Evolutionary conservation across 2,888 invertebrate genomes (phyloP).

Genomic region (Trichogramma dendrolimi): DNA sequence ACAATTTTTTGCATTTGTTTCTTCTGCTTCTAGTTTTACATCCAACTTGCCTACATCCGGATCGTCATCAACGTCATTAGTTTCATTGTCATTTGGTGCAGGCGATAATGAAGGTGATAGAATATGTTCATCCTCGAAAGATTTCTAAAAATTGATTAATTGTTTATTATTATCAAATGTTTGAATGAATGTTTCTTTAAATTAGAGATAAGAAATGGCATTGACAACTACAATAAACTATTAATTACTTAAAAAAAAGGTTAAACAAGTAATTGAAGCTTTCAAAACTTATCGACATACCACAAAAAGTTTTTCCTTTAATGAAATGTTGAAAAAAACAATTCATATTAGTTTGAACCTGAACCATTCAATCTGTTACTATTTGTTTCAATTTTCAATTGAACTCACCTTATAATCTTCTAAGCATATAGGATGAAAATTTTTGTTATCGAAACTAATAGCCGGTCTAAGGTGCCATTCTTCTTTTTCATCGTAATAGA

Average conservation of each 20-base stretch:
- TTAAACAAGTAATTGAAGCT: not conserved
- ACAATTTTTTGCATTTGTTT: no score
- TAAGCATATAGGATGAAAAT: conserved; percentile 86
- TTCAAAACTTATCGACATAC: conserved; percentile 17
- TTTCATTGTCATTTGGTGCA: conserved; percentile 16
- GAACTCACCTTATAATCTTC: conserved; percentile 74
- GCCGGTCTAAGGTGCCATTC: conserved; percentile 94
- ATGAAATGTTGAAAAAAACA: conserved; percentile 14
- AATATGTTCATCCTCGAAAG: no score
- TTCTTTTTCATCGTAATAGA: conserved; percentile 56
- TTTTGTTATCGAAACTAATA: conserved; percentile 67
- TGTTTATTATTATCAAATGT: not conserved
- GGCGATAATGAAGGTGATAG: not conserved
- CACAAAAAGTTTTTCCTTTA: conserved; percentile 28
- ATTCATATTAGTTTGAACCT: not conserved
- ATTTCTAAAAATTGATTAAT: not conserved
- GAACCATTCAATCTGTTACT: no score
- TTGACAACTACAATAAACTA: not conserved
- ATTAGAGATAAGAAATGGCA: no score
- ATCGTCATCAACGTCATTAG: conserved; percentile 12
- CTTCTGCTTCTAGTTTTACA: no score
- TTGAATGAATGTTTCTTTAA: no score
- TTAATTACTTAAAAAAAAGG: not conserved
- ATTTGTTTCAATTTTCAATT: not conserved
- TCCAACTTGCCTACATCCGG: no score